Base-by-base conservation (phyloP, 37 sponge, comb jelly and placozoan species). In the Haliclona indistincta region DNA sequence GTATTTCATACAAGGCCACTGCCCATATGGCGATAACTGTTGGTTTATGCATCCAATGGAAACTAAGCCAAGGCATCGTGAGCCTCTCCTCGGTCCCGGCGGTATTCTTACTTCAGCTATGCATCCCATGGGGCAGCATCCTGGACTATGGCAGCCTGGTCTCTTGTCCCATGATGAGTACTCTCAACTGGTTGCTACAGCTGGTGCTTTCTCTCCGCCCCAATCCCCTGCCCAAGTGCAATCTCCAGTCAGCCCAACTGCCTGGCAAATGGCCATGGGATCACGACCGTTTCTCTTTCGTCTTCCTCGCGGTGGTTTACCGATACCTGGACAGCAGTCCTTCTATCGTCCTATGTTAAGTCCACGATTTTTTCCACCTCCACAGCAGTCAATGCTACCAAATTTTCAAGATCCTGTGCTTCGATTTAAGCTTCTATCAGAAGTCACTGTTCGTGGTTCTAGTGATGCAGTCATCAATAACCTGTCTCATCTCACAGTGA, bases 21-120 rank as follows among this genome's bases (percentile, higher is more conserved):
- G 93, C 43, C 83, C 84, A 0, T 92, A 66, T 71, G 93, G 88
- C 0, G 84, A 84, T 20, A 83, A 73, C 41, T 92, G 93, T 40
- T 82, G 93, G 79, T 92, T 85, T 65, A 70, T 72, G 8, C 93
- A 93, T 36, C 86, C 83, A 8, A n/a, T n/a, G n/a, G 69, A 67
- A 1, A 53, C 56, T 20, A 43, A 19, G 1, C 35, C n/a, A 19
- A 1, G 11, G 7, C 13, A 20, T 6, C 13, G 23, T 58, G 51
- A 47, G 15, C 51, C 51, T 17, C 15, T 47, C 10, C 51, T 47
- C 15, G 51, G 51, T 47, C 51, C 51, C 15, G 51, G 51, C 15
- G 60, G 60, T 22, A 13, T 66, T 7, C 38, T 20, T 17, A 66
- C 43, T 32, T 7, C 40, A 22, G 37, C 67, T 20, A 34, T 66